Conservation (phyloP, 2,113 vertebrate species). For the Pionites leucogaster region DNA sequence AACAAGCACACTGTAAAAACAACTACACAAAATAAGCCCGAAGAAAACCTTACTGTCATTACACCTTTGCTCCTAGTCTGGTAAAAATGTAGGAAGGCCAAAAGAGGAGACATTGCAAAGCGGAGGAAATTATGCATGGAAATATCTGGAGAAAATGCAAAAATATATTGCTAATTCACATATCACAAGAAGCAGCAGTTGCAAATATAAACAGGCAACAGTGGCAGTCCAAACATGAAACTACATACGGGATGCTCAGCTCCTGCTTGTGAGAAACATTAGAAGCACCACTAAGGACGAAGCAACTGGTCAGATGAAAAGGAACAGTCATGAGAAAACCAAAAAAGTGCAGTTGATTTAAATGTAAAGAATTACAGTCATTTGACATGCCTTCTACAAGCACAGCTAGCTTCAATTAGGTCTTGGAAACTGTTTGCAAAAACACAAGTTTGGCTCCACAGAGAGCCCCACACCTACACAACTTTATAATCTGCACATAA, state of each 20-base stretch:
- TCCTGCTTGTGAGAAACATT: not conserved
- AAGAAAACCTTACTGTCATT: not conserved
- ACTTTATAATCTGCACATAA: constrained; percentile 18
- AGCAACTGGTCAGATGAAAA: not conserved
- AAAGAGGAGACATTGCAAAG: not conserved
- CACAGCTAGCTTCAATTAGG: not conserved
- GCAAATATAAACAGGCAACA: not conserved
- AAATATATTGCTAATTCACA: not conserved
- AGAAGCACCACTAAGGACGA: not conserved
- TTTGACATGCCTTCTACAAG: not conserved
- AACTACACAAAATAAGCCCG: not conserved
- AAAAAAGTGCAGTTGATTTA: not conserved
- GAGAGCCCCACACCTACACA: not conserved
- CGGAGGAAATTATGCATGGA: not conserved
- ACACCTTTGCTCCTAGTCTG: not conserved
- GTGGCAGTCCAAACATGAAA: not conserved
- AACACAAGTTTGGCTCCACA: not conserved
- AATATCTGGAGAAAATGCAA: not conserved
- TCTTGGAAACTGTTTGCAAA: not conserved
- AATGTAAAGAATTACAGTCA: not conserved
- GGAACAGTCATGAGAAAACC: not conserved
- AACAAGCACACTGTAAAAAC: not conserved
- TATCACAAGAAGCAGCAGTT: not conserved
- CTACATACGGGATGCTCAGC: not conserved
- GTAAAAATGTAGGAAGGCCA: not conserved